Base-by-base conservation (phyloP, 2,797 vertebrate genomes). In the Chloroceryle amazona region DNA sequence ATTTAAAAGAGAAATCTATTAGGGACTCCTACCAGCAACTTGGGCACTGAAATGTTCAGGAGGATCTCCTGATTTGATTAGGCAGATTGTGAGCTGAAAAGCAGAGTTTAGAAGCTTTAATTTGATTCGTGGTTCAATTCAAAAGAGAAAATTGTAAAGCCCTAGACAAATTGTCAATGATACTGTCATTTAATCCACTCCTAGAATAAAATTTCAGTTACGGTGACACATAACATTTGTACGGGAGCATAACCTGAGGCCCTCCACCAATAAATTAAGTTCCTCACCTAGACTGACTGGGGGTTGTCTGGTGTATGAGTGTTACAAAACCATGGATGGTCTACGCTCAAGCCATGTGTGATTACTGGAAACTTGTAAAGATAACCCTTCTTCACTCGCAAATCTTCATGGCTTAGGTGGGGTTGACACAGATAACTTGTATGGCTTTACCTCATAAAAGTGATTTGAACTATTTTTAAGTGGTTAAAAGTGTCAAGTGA, bases 1-100 rank as follows among this genome's bases (percentile, higher is more conserved):
- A 88, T 95, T 93, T 96, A 91, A 93, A 88, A 96, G 71, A 94
- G 42, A 95, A 94, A 96, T 93, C 80, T 94, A 88, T 86, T 76
- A 79, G 91, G 89, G 79, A 83, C 82, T 84, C 86, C 96, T 88
- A 89, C 84, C 67, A 93, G 75, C 44, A 96, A 65, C 73, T 88
- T 62, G 60, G 42, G 80, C 90, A 83, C 79, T 95, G 74, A 91
- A 93, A 81, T 75, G 46, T 96, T 97, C 75, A 80, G 62, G 71
- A 92, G 78, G 90, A 86, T 81, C 62, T 93, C 89, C 78, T 93
- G 68, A 62, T 95, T 88, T 91, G 81, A 92, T 96, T 95, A 94
- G 73, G 18, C 52, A 83, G 68, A 96, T 91, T 96, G 88, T 90
- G 67, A 90, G 31, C 72, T 96, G 86, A 89, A 94, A 84, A 92